Evolutionary conservation across 2,888 invertebrate genomes (phyloP), one percentile per base, ranked within the genome.

Genomic region (Drosophila hamatofila): DNA sequence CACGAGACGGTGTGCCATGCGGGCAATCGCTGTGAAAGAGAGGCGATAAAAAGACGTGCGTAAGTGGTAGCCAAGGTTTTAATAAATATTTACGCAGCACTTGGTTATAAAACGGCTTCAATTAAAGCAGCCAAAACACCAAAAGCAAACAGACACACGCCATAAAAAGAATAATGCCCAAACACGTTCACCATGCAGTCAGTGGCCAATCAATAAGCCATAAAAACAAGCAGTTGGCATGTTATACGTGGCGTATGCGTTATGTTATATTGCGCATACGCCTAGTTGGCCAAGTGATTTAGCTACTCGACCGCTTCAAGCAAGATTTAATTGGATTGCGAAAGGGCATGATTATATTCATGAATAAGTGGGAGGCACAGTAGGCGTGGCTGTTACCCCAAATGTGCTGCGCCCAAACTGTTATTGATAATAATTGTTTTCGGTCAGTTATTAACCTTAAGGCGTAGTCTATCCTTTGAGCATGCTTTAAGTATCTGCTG

Each of bases 1-100:
- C 95, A 91, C 96, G 94, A 67, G 96, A 96, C 52, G 96, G 96
- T 3, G 96, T 96, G 78, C 96, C 96, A 90, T 96, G 96, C 2
- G 94, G 90, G 75, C 92, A 93, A 66, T 91, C 92, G 72, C 89
- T 92, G 86, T 33, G 51, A 57, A 67, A 73, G 72, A 77, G 41
- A 51, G 9, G 33, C 65, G 54, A 59, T 56, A 57, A 52, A 64
- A 52, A 65, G 52, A 61, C 48, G n/a, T 23, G 37, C 41, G 39
- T 63, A 52, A 48, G 57, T 46, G n/a, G 9, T 7, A n/a, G 64
- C 33, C 42, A 63, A 58, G 68, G 68, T 63, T 77, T 80, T 65
- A 74, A 80, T 76, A 72, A 85, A 85, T 83, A 86, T 81, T 87
- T 81, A 81, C 55, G 67, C 65, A 56, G 62, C 60, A 37, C 58